A percentile compares a stretch with the other conserved stretches of the same genome.
phyloP scores from a whole-genome alignment of 1,140 invertebrate species.

The Zaprionus nigranus region DNA sequence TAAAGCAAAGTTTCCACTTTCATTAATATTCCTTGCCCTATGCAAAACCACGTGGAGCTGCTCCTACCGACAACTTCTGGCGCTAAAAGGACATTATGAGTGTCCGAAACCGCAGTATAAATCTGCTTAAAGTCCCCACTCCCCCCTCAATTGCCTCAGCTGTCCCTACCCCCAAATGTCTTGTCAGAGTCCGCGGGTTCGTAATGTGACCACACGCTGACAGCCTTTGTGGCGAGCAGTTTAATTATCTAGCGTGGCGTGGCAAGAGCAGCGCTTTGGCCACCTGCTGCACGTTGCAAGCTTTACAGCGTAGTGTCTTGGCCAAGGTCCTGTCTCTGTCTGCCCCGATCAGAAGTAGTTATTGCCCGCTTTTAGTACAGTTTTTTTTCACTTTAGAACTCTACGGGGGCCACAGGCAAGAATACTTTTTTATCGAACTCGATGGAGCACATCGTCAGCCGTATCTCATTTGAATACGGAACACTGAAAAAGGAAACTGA shows the following conservation, averaged over 20 bases:
- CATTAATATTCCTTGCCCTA: neutral
- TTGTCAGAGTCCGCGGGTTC: neutral
- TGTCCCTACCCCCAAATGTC: neutral
- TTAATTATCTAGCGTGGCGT: conserved; percentile 63
- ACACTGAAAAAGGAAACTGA: neutral
- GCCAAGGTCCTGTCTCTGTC: neutral
- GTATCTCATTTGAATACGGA: conserved; percentile 45
- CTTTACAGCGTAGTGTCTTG: neutral
- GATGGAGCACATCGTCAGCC: conserved; percentile 13
- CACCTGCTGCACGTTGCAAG: conserved; percentile 72
- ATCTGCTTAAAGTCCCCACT: conserved; percentile 53
- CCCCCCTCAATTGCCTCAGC: neutral
- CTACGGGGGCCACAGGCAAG: conserved; percentile 44
- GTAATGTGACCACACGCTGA: conserved; percentile 49
- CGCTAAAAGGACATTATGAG: conserved; percentile 69
- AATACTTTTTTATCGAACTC: conserved; percentile 44
- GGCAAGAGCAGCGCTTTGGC: conserved; percentile 48
- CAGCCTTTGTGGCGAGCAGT: conserved; percentile 65
- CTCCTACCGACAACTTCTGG: conserved; percentile 21
- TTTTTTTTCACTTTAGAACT: conserved; percentile 27
- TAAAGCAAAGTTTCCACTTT: neutral
- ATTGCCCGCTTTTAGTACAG: conserved; percentile 1
- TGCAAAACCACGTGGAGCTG: neutral
- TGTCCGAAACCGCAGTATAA: conserved; percentile 56
- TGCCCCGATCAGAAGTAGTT: conserved; percentile 32